phyloP scores from a whole-genome alignment of 2,113 vertebrate species.

The Dicrurus megarhynchus region DNA sequence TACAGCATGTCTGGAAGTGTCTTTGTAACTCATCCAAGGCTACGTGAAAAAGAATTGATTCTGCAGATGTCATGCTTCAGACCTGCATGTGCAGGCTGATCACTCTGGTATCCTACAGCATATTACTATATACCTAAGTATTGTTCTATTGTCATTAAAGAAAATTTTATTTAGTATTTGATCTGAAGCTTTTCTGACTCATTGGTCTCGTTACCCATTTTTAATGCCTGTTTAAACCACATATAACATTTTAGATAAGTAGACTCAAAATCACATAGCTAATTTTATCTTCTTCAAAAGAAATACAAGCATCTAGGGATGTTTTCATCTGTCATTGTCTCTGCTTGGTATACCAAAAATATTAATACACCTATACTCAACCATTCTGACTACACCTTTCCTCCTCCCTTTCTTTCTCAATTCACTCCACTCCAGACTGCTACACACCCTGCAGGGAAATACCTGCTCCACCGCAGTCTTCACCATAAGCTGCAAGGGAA shows the following conservation, averaged over 20 bases:
- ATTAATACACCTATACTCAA: background rate
- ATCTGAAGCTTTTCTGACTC: background rate
- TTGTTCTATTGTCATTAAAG: background rate
- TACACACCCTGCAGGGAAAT: background rate
- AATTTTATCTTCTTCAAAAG: conserved; percentile 12
- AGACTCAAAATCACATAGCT: background rate
- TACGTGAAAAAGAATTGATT: background rate
- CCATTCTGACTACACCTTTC: background rate
- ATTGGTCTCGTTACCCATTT: background rate
- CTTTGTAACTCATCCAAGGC: background rate
- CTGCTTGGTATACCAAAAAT: background rate
- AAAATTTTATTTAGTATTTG: background rate
- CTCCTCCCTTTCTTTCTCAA: background rate
- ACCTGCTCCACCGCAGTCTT: rapidly evolving
- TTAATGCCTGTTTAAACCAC: background rate
- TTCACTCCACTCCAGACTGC: background rate
- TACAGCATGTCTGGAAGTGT: background rate
- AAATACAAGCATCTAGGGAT: background rate
- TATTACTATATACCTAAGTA: background rate
- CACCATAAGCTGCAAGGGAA: background rate
- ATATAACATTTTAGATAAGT: background rate
- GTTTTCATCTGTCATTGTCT: background rate
- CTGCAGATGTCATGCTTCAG: background rate
- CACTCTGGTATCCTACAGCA: background rate
- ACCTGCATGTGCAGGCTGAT: background rate